Evolutionary conservation across 2,113 vertebrate species (phyloP).

Genomic region (Phalacrocorax carbo): DNA sequence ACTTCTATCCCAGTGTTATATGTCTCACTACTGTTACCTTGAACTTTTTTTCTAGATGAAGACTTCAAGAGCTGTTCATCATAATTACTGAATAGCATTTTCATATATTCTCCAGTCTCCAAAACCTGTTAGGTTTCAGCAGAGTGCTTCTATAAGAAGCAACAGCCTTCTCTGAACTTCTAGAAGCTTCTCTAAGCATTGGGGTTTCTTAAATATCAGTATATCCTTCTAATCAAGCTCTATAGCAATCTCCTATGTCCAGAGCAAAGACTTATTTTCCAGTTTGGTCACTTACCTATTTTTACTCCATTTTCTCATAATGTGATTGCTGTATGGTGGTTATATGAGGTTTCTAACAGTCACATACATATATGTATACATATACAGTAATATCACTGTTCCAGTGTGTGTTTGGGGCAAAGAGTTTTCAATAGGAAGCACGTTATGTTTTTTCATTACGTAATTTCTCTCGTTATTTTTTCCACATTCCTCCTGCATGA

Average conservation of each 20-base stretch:
- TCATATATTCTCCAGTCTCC: background rate
- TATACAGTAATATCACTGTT: background rate
- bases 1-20: background rate
- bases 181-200: background rate
- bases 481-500: background rate
- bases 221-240: background rate
- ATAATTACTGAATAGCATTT: background rate
- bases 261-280: background rate
- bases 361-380: background rate
- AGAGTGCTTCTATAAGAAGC: background rate
- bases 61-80: background rate
- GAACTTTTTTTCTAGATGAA: background rate
- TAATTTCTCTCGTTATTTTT: background rate
- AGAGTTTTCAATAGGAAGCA: background rate
- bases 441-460: background rate
- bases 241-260: background rate
- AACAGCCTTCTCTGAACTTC: background rate
- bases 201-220: background rate
- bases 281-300: background rate
- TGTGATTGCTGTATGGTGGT: accelerated
- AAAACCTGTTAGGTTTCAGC: background rate
- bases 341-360: background rate
- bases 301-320: background rate
- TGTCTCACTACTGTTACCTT: background rate
- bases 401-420: background rate